Base-by-base conservation (phyloP, 35 echinoderm and acorn worm genomes). In the Patiria miniata region DNA sequence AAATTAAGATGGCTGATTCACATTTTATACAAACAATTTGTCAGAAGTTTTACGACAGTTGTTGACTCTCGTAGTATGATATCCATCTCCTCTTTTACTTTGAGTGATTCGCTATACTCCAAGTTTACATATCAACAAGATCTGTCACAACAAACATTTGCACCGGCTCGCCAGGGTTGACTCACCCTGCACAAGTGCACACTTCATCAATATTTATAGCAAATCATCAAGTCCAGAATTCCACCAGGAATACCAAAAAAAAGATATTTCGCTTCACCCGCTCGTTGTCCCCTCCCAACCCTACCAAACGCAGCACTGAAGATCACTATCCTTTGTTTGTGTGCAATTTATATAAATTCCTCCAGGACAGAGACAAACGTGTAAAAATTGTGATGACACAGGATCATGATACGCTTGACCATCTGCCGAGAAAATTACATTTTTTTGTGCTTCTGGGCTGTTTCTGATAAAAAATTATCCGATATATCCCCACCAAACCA, bases 131-230 rank as follows among this genome's bases (percentile, higher is more conserved):
- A 73, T 73, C 65, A 73, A 34, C 14, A 34, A 0, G 65, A 73
- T 36, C 65, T 73, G 65, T 73, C 26, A 73, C 26, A 73, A 73
- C 65, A 73, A 73, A 73, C 65, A 73, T 60, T 26, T 60, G 19
- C 5, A 73, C 6, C 6, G 1, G 34, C 65, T 16, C 8, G 22
- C 34, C 65, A 32, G 57, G 28, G 28, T 60, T 10, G 28, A 7
- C 29, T 30, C 29, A 73, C 65, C 29, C 26, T 73, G 14, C 26
- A 12, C 14, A n/a, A 18, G 19, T 34, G 29, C 34, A 14, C 65
- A 73, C 65, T 73, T 23, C 65, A 32, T 73, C 7, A 73, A 73
- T 73, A 73, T 73, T 73, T 34, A 73, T 73, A 23, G 34, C 34
- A 36, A 73, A 73, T 73, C 29, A 73, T 73, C 65, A 34, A 26